These are phyloP conservation scores for Argyra leucocephala DNA, from an alignment of 2,888 invertebrate genomes.

Conservation along the genomic window DNA sequence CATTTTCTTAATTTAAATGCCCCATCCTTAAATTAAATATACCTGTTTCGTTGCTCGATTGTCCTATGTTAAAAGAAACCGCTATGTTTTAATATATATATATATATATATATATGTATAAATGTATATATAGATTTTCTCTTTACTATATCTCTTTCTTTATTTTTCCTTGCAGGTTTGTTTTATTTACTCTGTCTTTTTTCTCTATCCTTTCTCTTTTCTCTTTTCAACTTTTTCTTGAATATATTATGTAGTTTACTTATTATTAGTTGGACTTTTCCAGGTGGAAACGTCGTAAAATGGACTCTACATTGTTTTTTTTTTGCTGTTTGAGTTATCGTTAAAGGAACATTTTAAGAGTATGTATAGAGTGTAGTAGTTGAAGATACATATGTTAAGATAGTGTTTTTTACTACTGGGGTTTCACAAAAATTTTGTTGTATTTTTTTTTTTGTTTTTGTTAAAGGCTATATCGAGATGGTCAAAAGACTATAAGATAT, in stretches of 20 bases:
- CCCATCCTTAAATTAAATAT: background rate
- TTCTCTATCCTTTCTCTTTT: too few species aligned
- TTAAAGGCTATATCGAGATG: background rate
- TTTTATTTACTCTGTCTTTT: too few species aligned
- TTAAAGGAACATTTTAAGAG: background rate
- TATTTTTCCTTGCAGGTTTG: background rate
- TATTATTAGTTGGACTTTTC: background rate
- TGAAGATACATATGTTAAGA: too few species aligned
- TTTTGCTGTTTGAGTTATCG: background rate
- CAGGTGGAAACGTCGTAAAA: background rate
- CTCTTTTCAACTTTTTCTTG: too few species aligned
- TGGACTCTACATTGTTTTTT: background rate
- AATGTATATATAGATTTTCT: background rate
- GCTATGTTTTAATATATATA: background rate
- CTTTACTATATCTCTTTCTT: background rate
- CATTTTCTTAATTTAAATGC: background rate
- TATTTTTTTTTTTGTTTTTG: too few species aligned
- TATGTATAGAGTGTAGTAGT: background rate
- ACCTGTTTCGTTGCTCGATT: background rate
- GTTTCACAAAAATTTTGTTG: too few species aligned
- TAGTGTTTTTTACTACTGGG: too few species aligned
- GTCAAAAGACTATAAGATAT: too few species aligned
- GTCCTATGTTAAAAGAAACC: background rate
- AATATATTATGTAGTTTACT: too few species aligned
- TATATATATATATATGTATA: too few species aligned